Base-by-base conservation (phyloP, 2,888 invertebrate species). In the Andrena flavipes region DNA sequence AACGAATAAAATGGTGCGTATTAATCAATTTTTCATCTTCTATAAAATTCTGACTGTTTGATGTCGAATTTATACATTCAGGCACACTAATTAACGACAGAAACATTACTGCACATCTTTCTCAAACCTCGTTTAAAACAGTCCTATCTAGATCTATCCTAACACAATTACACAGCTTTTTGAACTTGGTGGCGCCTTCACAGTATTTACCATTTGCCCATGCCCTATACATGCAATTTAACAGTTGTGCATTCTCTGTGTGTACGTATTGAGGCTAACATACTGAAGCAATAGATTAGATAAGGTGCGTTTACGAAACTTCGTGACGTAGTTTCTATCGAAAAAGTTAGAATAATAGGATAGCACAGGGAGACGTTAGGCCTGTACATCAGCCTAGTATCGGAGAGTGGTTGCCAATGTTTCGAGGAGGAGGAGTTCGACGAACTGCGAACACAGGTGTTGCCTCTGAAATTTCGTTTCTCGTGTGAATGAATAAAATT, bases 301-400 rank as follows among this genome's bases (percentile, higher is more conserved):
- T 33, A 48, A 29, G 49, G 26, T n/a, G 59, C 49, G 30, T 87
- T 87, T 26, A 26, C 80, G 85, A 88, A 91, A 92, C 91, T 91
- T 89, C 87, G 88, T 92, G 91, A 93, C 92, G 92, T 88, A 91
- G 91, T 92, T 93, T 92, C 92, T 92, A 92, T 93, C 90, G 92
- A 88, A 90, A 90, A 92, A 93, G 92, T 93, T 92, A 65, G 59
- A 72, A 64, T 67, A 64, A 72, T 63, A 42, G 1, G 10, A 33
- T 48, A 10, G 20, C 49, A 48, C 26, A 30, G 30, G 23, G 54
- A 51, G 48, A 72, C 60, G 77, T 68, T 75, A 67, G 54, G 54
- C 49, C 20, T 65, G 68, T 67, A 72, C 33, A 72, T 75, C 48
- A 65, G 70, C 7, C 33, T 20, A 16, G n/a, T 64, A 33, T 35